Conservation (phyloP, 2,888 invertebrate genomes). For the Spialia ferax region DNA sequence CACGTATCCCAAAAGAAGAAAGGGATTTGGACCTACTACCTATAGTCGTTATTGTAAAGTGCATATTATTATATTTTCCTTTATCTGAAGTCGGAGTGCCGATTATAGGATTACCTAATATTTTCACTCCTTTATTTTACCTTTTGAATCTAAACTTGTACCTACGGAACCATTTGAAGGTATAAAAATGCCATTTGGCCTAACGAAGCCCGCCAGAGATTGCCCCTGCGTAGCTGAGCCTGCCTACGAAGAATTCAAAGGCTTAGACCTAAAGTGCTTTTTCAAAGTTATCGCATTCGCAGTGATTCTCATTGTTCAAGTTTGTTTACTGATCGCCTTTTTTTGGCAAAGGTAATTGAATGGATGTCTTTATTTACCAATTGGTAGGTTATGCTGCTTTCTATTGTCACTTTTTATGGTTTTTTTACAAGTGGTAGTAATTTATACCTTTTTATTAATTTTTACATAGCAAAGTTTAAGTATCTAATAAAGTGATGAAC, state of each 20-base stretch:
- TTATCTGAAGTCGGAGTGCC: too few relatives aligned
- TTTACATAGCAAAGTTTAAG: too few relatives aligned
- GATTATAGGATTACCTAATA: constrained; percentile 33
- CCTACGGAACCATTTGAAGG: not conserved
- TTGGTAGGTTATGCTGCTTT: too few relatives aligned
- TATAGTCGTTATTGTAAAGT: too few relatives aligned
- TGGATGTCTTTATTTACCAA: constrained; percentile 16
- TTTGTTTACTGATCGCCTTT: constrained; percentile 54
- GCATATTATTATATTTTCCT: too few relatives aligned
- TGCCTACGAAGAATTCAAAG: constrained; percentile 38
- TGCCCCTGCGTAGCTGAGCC: constrained; percentile 2
- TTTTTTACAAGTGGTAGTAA: too few relatives aligned
- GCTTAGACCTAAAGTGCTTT: constrained; percentile 57
- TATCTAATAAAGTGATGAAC: too few relatives aligned
- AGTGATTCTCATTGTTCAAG: constrained; percentile 57
- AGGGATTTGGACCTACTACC: too few relatives aligned
- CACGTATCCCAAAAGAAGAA: too few relatives aligned
- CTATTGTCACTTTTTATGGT: too few relatives aligned
- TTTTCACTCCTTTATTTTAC: not conserved
- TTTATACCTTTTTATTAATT: too few relatives aligned
- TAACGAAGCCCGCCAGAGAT: constrained; percentile 15
- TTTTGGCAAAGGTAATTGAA: constrained; percentile 48
- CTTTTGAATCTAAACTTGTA: not conserved
- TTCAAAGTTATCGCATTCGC: constrained; percentile 54
- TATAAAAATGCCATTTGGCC: constrained; percentile 28